A percentile compares a stretch with the other conserved stretches of the same genome.
phyloP scores from a whole-genome alignment of 2,797 vertebrate species.

The Okamejei kenojei region DNA sequence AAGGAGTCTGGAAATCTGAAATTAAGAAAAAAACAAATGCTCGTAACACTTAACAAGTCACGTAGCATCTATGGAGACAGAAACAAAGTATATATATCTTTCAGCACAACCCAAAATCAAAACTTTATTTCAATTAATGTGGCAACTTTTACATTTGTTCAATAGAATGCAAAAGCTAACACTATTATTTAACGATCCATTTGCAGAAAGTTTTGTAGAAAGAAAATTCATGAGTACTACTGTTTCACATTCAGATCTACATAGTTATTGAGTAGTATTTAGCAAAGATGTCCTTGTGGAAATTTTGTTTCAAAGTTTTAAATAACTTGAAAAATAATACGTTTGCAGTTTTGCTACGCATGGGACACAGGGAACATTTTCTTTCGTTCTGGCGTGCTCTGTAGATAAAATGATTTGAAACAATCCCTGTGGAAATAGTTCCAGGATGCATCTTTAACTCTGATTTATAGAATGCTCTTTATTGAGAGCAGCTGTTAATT shows the following conservation, averaged over 20 bases:
- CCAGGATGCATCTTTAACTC: background rate
- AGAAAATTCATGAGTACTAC: background rate
- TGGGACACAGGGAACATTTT: background rate
- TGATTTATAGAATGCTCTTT: background rate
- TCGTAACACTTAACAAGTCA: background rate
- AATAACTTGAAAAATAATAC: background rate
- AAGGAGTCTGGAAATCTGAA: background rate
- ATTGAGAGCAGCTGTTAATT: conserved; percentile 21
- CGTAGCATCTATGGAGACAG: background rate
- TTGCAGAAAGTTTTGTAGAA: background rate
- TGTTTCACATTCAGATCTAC: background rate
- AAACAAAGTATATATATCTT: background rate
- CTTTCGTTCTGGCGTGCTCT: background rate
- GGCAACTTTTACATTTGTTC: background rate
- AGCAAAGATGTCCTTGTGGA: background rate
- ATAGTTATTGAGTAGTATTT: background rate
- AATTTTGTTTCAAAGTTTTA: background rate
- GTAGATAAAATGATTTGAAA: background rate
- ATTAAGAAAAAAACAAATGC: background rate
- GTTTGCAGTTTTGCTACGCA: background rate
- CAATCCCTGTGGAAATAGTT: background rate
- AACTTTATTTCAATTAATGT: too few relatives aligned
- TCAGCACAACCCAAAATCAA: too few relatives aligned
- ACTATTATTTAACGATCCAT: background rate
- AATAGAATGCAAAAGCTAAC: background rate